phyloP scores from a whole-genome alignment of 2,888 invertebrate species.

The Lepidocyrtoides sp. region DNA sequence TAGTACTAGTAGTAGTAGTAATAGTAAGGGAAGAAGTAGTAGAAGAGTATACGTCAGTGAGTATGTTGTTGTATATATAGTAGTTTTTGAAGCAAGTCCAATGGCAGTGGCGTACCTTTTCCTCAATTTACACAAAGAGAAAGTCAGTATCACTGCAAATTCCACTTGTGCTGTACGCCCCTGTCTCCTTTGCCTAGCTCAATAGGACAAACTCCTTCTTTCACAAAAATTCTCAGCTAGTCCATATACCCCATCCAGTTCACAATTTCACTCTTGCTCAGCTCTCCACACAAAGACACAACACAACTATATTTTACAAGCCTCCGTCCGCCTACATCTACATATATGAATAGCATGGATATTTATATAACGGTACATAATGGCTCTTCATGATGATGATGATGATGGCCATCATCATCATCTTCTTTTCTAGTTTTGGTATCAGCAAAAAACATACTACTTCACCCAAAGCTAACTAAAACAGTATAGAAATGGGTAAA shows the following conservation, averaged over 20 bases:
- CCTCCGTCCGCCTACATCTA: not conserved
- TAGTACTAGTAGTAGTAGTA: not conserved
- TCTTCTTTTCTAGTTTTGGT: not conserved
- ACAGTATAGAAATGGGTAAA: too few relatives aligned
- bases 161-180: not conserved
- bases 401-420: not conserved
- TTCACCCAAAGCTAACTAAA: not conserved
- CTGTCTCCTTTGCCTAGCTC: constrained; percentile 54
- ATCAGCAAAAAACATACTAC: not conserved
- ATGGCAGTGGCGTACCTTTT: constrained; percentile 47
- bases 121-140: constrained; percentile 29
- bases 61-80: constrained; percentile 10
- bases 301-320: not conserved
- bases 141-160: not conserved
- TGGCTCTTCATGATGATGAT: constrained; percentile 28
- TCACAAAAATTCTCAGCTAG: constrained; percentile 55
- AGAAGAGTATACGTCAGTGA: constrained; percentile 15
- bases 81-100: constrained; percentile 51
- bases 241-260: constrained; percentile 9
- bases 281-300: not conserved
- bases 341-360: not conserved
- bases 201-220: constrained; percentile 50
- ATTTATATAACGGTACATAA: not conserved
- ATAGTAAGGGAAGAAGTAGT: too few relatives aligned
- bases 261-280: constrained; percentile 5